Conservation (phyloP, 2,113 vertebrate species). For the Malurus alboscapulatus region DNA sequence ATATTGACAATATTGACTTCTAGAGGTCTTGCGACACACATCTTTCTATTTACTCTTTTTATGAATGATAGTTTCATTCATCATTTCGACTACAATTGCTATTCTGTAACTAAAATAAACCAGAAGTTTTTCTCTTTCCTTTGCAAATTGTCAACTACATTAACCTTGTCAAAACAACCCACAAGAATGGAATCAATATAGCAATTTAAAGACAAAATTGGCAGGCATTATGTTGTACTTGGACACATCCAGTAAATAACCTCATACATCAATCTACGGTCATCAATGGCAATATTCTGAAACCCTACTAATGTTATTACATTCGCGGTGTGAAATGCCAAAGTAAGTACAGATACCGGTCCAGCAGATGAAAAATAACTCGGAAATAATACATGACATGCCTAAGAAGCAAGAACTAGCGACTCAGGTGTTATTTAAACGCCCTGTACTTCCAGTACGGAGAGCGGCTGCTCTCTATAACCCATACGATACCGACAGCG, state of each 20-base stretch:
- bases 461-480: not conserved
- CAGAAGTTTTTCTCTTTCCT: not conserved
- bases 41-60: not conserved
- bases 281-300: not conserved
- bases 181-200: not conserved
- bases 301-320: not conserved
- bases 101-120: not conserved
- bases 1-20: not conserved
- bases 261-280: not conserved
- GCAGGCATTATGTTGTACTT: not conserved
- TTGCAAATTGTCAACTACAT: not conserved
- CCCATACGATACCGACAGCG: not conserved
- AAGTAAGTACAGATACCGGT: not conserved
- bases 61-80: slow-evolving; percentile 15
- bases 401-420: not conserved
- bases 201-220: not conserved
- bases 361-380: not conserved
- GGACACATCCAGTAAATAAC: not conserved
- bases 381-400: not conserved
- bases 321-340: not conserved
- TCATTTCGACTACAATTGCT: not conserved
- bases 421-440: not conserved
- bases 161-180: not conserved
- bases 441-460: not conserved
- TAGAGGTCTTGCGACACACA: not conserved